Evolutionary conservation across 2,113 vertebrate species (phyloP).

Genomic region (Pseudonaja textilis): DNA sequence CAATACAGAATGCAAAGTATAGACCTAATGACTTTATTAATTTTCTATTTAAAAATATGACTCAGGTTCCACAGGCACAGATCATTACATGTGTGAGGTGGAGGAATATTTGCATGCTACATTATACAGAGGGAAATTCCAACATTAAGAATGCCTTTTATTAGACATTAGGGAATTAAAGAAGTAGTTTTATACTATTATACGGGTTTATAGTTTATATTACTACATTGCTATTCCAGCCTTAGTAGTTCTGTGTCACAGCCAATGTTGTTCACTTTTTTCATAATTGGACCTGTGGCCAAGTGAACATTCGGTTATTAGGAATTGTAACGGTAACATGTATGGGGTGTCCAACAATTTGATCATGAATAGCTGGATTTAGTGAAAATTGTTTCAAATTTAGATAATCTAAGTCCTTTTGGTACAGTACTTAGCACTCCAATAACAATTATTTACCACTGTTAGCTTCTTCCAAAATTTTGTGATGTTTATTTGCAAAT

Average conservation of each 20-base stretch:
- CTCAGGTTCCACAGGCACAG: background rate
- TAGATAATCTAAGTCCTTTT: background rate
- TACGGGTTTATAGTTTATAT: background rate
- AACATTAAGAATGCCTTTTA: background rate
- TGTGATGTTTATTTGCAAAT: background rate
- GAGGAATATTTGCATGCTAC: background rate
- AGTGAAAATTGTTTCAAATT: background rate
- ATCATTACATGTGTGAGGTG: background rate
- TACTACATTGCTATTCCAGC: background rate
- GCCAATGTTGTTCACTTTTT: background rate
- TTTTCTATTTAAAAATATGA: background rate
- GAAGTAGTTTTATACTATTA: background rate
- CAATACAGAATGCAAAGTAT: background rate
- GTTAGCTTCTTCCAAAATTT: background rate
- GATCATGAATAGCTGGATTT: background rate
- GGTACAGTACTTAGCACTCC: background rate
- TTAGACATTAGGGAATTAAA: background rate
- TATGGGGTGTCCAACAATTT: background rate
- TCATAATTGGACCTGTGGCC: background rate
- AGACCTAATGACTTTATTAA: background rate
- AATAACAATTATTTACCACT: background rate
- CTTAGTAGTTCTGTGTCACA: background rate
- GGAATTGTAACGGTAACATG: background rate
- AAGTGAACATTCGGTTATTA: background rate
- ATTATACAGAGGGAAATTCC: background rate